phyloP scores from a whole-genome alignment of 2,113 vertebrate genomes.

The Tychaedon coryphoeus region DNA sequence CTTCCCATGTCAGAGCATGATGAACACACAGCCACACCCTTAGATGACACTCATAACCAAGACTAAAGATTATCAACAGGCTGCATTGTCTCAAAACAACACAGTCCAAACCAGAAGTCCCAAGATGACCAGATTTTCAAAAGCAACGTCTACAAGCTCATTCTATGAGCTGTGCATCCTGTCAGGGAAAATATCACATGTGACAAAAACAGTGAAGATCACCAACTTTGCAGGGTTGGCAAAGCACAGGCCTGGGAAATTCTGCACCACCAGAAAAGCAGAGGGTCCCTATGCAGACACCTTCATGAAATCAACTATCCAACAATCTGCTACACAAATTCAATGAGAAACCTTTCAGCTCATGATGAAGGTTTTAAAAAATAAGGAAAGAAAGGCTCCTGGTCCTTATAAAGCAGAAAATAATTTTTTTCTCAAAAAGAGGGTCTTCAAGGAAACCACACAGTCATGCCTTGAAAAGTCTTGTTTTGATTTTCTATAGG shows the following conservation, averaged over 20 bases:
- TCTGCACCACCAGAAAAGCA: not conserved
- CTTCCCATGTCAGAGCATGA: not conserved
- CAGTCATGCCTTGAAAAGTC: accelerated
- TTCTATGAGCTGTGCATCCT: not conserved
- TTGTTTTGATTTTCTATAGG: not conserved
- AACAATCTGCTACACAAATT: not conserved
- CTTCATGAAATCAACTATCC: not conserved
- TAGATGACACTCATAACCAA: not conserved
- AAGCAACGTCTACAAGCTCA: not conserved
- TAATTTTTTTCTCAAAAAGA: not conserved
- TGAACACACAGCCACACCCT: not conserved
- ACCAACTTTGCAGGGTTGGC: accelerated
- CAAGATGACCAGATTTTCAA: not conserved
- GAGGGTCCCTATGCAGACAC: not conserved
- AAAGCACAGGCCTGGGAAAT: not conserved
- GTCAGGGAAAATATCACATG: not conserved
- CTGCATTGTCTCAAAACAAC: not conserved
- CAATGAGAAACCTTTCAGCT: not conserved
- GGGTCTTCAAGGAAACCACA: not conserved
- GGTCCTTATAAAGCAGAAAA: not conserved
- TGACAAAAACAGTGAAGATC: not conserved
- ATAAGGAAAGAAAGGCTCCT: not conserved
- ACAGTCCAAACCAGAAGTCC: not conserved
- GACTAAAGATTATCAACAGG: not conserved
- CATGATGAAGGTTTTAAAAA: not conserved